A percentile compares a stretch with the other conserved stretches of the same genome.
Evolutionary conservation across 1,140 invertebrate species (phyloP).

Genomic region (Drosophila novamexicana): DNA sequence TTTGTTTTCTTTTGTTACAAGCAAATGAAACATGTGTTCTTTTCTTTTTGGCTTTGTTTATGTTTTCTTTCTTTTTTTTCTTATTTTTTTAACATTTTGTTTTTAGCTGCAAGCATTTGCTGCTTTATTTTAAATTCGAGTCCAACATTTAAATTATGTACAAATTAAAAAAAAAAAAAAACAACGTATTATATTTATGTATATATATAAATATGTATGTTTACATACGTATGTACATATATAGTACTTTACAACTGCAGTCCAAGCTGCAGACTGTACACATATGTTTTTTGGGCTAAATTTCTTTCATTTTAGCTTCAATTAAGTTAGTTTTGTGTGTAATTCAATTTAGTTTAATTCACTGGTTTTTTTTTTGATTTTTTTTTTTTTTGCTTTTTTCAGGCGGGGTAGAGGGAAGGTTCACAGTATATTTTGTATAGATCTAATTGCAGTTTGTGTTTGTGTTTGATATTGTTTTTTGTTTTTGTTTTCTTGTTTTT

Average conservation of each 20-base stretch:
- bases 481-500: constrained; percentile 22
- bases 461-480: constrained; percentile 22
- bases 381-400: not conserved
- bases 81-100: constrained; percentile 51
- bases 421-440: constrained; percentile 28
- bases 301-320: constrained; percentile 31
- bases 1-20: constrained; percentile 47
- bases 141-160: constrained; percentile 80
- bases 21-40: constrained; percentile 35
- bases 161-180: constrained; percentile 65
- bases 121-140: constrained; percentile 75
- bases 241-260: constrained; percentile 63
- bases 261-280: constrained; percentile 56
- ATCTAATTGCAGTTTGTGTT: constrained; percentile 25
- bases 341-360: constrained; percentile 57
- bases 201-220: constrained; percentile 28
- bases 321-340: constrained; percentile 21
- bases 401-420: constrained; percentile 12
- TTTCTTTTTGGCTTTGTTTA: constrained; percentile 41
- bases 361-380: constrained; percentile 38
- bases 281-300: constrained; percentile 22
- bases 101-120: constrained; percentile 50
- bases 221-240: constrained; percentile 48
- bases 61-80: constrained; percentile 35
- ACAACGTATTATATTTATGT: constrained; percentile 35